phyloP scores from a whole-genome alignment of 2,113 vertebrate genomes.

The Calonectris borealis region DNA sequence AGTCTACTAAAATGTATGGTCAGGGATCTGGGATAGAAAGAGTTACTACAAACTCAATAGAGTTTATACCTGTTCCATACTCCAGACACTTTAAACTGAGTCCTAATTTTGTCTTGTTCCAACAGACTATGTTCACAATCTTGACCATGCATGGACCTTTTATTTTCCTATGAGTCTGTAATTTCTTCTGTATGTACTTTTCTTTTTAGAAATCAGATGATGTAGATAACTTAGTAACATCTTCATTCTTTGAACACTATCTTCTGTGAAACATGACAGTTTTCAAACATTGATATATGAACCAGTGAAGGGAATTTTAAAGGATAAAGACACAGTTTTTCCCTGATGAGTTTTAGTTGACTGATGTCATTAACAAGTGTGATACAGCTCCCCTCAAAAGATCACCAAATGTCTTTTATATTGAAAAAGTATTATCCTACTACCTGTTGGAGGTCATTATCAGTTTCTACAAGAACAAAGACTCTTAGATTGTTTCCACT shows the following conservation, averaged over 20 bases:
- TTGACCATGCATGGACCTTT: background rate
- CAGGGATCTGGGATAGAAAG: background rate
- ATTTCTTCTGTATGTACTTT: background rate
- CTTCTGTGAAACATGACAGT: background rate
- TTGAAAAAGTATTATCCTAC: background rate
- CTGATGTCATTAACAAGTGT: background rate
- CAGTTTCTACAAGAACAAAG: background rate
- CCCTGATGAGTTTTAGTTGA: background rate
- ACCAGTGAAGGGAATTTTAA: background rate
- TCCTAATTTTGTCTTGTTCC: background rate
- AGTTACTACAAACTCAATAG: background rate
- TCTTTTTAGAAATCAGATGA: background rate
- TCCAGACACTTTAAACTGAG: background rate
- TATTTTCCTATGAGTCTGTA: background rate
- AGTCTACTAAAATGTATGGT: background rate
- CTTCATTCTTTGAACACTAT: background rate
- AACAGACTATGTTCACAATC: background rate
- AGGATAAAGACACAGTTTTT: background rate
- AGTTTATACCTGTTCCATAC: accelerated
- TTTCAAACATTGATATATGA: background rate
- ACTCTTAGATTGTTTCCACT: background rate
- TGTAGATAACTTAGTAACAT: background rate
- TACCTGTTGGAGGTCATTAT: background rate
- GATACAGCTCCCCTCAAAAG: background rate
- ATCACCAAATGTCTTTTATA: background rate